Base-by-base conservation (phyloP, 2,888 invertebrate genomes). In the Oscheius sp. region DNA sequence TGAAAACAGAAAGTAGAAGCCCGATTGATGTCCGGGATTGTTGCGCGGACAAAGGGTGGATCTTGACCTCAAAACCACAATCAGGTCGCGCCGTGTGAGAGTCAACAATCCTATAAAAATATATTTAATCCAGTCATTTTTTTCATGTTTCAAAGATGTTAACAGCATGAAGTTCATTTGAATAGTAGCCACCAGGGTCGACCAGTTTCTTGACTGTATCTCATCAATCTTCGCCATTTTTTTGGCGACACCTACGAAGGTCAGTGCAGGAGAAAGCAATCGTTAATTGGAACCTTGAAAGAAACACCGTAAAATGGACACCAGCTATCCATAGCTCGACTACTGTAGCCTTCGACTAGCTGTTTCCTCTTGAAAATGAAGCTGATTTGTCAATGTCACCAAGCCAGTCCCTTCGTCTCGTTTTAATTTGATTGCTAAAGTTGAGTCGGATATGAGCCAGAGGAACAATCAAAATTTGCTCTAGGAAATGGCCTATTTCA, bases 1-100 rank as follows among this genome's bases (percentile, higher is more conserved):
- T 23, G 45, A 9, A 43, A 49, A 52, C 49, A 29, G 66, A 66
- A 66, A 66, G 63, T 63, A 9, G 66, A 45, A 45, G 21, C 35
- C n/a, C 23, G 66, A 66, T 66, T 16, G 64, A n/a, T 35, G 35
- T 35, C 35, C 52, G 66, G 18, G 46, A n/a, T 23, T 66, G 66
- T 66, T 66, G 52, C 66, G 66, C 52, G 66, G 49, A 66, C 66
- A 66, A 66, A 66, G 69, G 69, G 55, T 45, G 69, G 56, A 56
- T 55, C 56, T 69, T 69, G 69, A 69, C 69, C 69, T 56, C 69
- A 56, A 69, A 69, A 69, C 69, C 69, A 52, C 69, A 69, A 69
- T 69, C 69, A 56, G 69, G 66, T 52, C 66, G 52, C 66, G 45
- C 9, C 63, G 63, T 43, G 66, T 52, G 9, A n/a, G 66, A 61